phyloP scores from a whole-genome alignment of 2,797 vertebrate genomes.

The Enteromius trimaculatus region DNA sequence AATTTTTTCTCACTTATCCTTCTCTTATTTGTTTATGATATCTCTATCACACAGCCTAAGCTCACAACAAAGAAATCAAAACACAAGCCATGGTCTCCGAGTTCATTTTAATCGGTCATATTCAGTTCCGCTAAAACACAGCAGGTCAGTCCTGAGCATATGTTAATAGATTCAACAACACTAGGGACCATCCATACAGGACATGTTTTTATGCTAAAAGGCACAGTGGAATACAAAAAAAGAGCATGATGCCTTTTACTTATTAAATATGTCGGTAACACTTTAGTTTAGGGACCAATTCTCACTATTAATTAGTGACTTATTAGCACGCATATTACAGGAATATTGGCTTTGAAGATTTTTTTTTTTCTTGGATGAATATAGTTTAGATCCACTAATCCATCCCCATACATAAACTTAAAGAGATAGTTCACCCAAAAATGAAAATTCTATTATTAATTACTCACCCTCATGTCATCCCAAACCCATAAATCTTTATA shows the following conservation, averaged over 20 bases:
- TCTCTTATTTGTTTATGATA: slow-evolving; percentile 22
- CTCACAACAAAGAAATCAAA: slow-evolving; percentile 25
- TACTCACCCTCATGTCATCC: not conserved
- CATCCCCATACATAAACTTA: not conserved
- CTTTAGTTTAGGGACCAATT: not conserved
- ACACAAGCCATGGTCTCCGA: slow-evolving; percentile 14
- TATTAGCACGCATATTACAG: not conserved
- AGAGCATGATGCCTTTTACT: not conserved
- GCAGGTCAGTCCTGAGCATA: slow-evolving; percentile 27
- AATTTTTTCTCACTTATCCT: slow-evolving; percentile 19
- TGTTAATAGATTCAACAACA: slow-evolving; percentile 23
- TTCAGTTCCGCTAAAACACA: slow-evolving; percentile 9
- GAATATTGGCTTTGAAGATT: not conserved
- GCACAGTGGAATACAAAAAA: not conserved
- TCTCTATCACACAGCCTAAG: slow-evolving; percentile 8
- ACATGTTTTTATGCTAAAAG: not conserved
- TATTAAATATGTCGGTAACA: not conserved
- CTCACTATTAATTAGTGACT: not conserved
- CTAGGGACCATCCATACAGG: slow-evolving; percentile 7
- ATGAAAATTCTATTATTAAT: not conserved
- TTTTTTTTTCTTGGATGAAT: no score
- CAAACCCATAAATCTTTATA: not conserved
- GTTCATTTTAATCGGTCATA: slow-evolving; percentile 27
- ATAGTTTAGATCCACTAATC: not conserved
- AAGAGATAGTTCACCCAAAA: not conserved